Base-by-base conservation (phyloP, 2,797 vertebrate species). In the Protonibea diacanthus region DNA sequence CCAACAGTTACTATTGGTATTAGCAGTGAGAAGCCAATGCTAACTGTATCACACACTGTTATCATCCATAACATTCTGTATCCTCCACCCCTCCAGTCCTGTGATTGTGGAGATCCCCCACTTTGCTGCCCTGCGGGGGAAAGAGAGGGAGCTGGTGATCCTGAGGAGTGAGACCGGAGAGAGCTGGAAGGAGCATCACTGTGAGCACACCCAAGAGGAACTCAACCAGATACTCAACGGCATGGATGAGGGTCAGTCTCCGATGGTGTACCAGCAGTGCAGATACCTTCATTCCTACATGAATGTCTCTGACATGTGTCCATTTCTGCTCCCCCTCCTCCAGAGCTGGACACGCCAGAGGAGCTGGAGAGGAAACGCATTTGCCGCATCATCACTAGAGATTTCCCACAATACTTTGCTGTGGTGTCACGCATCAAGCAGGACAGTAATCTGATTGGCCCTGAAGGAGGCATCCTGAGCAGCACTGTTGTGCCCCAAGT, bases 81-180 rank as follows among this genome's bases (percentile, higher is more conserved):
- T 9, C 45, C n/a, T 70, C 25, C 49, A 3, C 57, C 21, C 49
- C 25, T 84, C 73, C 93, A 99, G 98, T 94, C 98, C 98, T 11
- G 98, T 99, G 86, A 98, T 99, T 29, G 98, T 99, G 94, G 98
- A 99, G 95, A 98, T 99, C 82, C 98, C 98, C 29, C 98, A 99
- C 88, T 99, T 99, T 62, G 98, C 98, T 1, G 97, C 98, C 42
- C 95, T 99, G 63, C 96, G 98, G 73, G 98, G 97, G 40, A 97
- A 96, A 61, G 98, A 99, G 91, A 89, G 98, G 20, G 98, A 99
- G 80, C 94, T 99, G 90, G 98, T 99, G 88, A 97, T 99, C 73
- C 93, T 99, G 86, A 96, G 98, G 85, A 99, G 98, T 1, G 98
- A 99, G 93, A 97, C 97, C 0, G 98, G 98, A 33, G 98, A 99